Conservation (phyloP, 2,113 vertebrate species). For the Campylomormyrus tamandua region DNA sequence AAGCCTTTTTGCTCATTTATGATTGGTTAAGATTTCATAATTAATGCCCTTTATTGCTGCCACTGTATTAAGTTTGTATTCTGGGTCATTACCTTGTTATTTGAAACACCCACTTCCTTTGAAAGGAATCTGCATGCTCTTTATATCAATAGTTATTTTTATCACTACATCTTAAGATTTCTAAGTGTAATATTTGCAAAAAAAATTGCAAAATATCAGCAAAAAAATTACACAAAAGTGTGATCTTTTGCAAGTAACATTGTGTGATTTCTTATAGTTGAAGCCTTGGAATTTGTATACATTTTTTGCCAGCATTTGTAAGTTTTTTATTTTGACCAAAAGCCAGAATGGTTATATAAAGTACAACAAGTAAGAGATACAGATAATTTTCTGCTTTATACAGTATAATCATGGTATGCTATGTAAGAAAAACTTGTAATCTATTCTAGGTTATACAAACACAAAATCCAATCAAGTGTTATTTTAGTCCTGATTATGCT, state of each 20-base stretch:
- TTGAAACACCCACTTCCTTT: background rate
- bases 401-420: background rate
- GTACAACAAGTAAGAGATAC: background rate
- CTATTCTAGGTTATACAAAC: background rate
- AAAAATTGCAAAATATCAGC: background rate
- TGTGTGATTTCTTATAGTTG: background rate
- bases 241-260: constrained; percentile 4
- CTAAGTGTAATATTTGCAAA: background rate
- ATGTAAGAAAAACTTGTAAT: background rate
- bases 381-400: background rate
- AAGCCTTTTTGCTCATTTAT: background rate
- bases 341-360: background rate
- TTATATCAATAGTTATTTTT: background rate
- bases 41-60: background rate
- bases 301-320: background rate
- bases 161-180: background rate
- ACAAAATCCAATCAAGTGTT: background rate
- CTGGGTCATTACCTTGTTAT: background rate
- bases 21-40: background rate
- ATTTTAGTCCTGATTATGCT: background rate
- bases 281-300: background rate
- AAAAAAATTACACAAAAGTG: background rate
- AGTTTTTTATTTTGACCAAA: background rate
- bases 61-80: background rate
- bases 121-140: background rate